A percentile compares a stretch with the other conserved stretches of the same genome.
These are phyloP conservation scores for Spermophilus dauricus DNA, from an alignment of 2,113 vertebrate genomes.

Conservation along the genomic window DNA sequence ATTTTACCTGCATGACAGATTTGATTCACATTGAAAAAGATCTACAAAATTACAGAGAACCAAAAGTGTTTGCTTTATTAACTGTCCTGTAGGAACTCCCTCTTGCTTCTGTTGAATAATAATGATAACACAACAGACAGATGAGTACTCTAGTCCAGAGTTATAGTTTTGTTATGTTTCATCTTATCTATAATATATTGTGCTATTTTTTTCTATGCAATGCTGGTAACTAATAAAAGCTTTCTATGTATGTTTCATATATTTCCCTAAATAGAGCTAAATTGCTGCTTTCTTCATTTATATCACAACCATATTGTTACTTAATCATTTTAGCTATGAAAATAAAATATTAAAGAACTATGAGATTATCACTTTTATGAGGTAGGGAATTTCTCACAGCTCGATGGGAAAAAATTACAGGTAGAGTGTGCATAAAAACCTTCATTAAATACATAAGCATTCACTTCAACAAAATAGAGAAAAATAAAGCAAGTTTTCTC, in stretches of 20 bases:
- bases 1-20: constrained; percentile 63
- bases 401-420: not conserved
- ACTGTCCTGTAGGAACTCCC: constrained; percentile 1
- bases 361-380: not conserved
- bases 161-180: not conserved
- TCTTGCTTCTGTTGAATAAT: constrained; percentile 64
- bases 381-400: not conserved
- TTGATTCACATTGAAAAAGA: constrained; percentile 69
- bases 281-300: not conserved
- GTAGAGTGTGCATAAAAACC: not conserved
- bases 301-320: not conserved
- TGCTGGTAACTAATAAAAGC: not conserved
- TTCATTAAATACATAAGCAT: not conserved
- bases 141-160: not conserved
- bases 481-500: constrained; percentile 34
- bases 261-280: not conserved
- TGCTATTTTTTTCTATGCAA: not conserved
- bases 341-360: not conserved
- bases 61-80: constrained; percentile 64
- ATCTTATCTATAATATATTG: not conserved
- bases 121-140: not conserved
- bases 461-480: not conserved
- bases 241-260: not conserved
- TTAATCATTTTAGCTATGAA: not conserved
- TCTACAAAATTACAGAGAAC: constrained; percentile 61